Base-by-base conservation (phyloP, 2,888 invertebrate genomes). In the Nesidiocoris tenuis region DNA sequence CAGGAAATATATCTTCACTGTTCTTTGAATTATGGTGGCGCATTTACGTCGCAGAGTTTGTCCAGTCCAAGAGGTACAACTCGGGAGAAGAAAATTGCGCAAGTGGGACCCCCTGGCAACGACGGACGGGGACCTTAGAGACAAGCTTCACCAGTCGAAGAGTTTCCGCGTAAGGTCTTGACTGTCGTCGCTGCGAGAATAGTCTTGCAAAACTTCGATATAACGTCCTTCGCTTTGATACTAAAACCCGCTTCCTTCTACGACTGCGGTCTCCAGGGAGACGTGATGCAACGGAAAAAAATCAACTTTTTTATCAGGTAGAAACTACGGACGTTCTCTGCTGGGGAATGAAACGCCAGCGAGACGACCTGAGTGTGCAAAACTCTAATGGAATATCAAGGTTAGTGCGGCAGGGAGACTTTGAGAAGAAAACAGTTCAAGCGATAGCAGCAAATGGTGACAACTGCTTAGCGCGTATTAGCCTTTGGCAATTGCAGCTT, bases 151-250 rank as follows among this genome's bases (percentile, higher is more conserved):
- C 39, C 39, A 12, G 39, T 12, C 39, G 39, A 39, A 39, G 39
- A 39, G 39, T 39, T 67, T 67, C 67, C 67, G 67, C 67, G 56
- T 67, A 67, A 56, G 56, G 39, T 39, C 39, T 39, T 39, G 39
- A 39, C 39, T 39, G 39, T 39, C 39, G 39, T 39, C 39, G 39
- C 39, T 39, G 3, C 39, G 39, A 12, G 67, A 22, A n/a, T 5
- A 56, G 55, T 25, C 67, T 67, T 67, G 56, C 67, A 67, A 67
- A 67, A 67, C 67, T 67, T 67, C 54, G 56, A 67, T 67, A 67
- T 56, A 67, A 56, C 67, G 67, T 67, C 67, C 67, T 67, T 67
- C 67, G 67, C 67, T 67, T 67, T 67, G 67, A 67, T 67, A 67
- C 55, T 39, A 39, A 39, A 39, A 39, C 67, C 54, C 55, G 67